Evolutionary conservation across 1,140 invertebrate species (phyloP), one percentile per base, ranked within the genome.

Genomic region (Leptinotarsa lineolata): DNA sequence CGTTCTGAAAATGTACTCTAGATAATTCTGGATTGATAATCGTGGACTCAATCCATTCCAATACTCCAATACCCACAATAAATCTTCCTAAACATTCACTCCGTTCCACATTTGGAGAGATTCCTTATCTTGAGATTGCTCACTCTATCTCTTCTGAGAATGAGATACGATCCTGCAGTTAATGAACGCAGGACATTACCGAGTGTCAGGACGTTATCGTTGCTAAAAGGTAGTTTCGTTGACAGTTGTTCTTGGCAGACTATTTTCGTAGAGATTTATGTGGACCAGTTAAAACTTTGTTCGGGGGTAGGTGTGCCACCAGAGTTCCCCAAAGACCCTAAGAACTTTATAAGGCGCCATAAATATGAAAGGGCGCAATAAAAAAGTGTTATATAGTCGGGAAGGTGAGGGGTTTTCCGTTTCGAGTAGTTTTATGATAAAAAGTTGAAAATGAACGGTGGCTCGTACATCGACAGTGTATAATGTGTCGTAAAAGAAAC

Each of bases 281-380:
- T 59, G 20, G 54, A 22, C 48, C 13, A 69, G 46, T 69, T 59
- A 18, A 69, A 69, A 69, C 68, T 69, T 69, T 24, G 68, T 54
- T n/a, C 39, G 2, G 64, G 30, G 18, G 66, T 68, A 68, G 66
- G 66, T 68, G 66, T 68, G n/a, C 64, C 48, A 15, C 2, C 24
- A 22, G 46, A 22, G 39, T 20, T 8, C 46, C 44, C 6, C 4
- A 24, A 30, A 54, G 12, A 22, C 46, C 21, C 48, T 22, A 18
- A 59, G 68, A 69, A 69, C 20, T 69, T 69, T 69, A 69, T 58
- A 69, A 69, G 48, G 68, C 45, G 20, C 30, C 68, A 69, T 69
- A 69, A 69, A 69, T 69, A 69, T 69, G 68, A 59, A 24, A 20
- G 68, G 21, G 46, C n/a, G 48, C 46, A 22, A 54, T 69, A 69